These are phyloP conservation scores for Nomada fabriciana DNA, from an alignment of 2,888 invertebrate species.

Conservation along the genomic window DNA sequence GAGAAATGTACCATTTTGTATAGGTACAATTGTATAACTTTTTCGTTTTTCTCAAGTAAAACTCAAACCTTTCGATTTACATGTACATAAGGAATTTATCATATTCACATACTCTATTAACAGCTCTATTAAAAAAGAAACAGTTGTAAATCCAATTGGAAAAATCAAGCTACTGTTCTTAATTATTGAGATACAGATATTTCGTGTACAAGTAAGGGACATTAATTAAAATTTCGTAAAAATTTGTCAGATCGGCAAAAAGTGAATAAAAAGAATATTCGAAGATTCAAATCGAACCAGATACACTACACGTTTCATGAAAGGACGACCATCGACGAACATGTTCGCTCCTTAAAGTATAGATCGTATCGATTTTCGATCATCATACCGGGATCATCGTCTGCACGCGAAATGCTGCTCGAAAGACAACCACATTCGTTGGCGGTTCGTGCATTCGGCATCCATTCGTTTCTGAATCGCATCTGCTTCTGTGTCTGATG, in stretches of 20 bases:
- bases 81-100: no score
- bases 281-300: neutral
- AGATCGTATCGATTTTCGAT: conserved; percentile 63
- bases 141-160: no score
- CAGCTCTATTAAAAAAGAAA: no score
- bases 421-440: conserved; percentile 60
- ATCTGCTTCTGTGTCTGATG: conserved; percentile 60
- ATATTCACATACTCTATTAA: no score
- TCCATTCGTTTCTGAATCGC: conserved; percentile 58
- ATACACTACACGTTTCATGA: neutral
- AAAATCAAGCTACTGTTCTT: no score
- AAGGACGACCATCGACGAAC: conserved; percentile 16
- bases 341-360: conserved; percentile 18
- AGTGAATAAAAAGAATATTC: neutral
- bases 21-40: no score
- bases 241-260: neutral
- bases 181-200: no score
- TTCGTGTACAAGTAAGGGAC: no score
- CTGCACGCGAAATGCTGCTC: conserved; percentile 24
- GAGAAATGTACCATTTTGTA: neutral
- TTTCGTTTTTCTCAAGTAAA: no score
- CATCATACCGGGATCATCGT: conserved; percentile 43
- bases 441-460: conserved; percentile 54
- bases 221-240: neutral
- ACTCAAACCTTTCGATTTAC: no score